Conservation (phyloP, 1,140 invertebrate genomes). For the Hypsibius dujardini region DNA sequence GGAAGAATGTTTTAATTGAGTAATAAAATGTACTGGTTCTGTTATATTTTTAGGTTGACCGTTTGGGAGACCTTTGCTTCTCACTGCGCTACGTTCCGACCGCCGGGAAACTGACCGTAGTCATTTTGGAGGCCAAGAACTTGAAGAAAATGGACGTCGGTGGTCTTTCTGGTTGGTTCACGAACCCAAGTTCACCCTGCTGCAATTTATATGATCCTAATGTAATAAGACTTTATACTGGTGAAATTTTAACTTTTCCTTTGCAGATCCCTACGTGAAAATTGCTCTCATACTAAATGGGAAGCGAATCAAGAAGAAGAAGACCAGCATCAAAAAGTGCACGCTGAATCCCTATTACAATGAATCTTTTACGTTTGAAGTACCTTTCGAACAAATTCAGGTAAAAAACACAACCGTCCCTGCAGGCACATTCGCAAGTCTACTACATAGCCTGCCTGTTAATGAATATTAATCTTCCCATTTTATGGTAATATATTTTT, state of each 20-base stretch:
- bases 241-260: slow-evolving; percentile 21
- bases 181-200: background rate
- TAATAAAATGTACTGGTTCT: no score
- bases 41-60: slow-evolving; percentile 51
- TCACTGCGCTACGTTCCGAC: slow-evolving; percentile 94
- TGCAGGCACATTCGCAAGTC: no score
- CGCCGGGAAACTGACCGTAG: slow-evolving; percentile 91
- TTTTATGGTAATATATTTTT: no score
- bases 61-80: slow-evolving; percentile 98
- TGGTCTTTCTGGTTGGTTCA: slow-evolving; percentile 68
- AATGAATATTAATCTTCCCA: no score
- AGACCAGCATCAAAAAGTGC: slow-evolving; percentile 99
- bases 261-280: slow-evolving; percentile 97
- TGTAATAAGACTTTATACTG: background rate
- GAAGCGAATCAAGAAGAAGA: slow-evolving; percentile 99
- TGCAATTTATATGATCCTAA: slow-evolving; percentile 23
- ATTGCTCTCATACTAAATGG: slow-evolving; percentile 98
- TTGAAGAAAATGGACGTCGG: slow-evolving; percentile 99
- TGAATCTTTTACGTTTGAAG: slow-evolving; percentile 99
- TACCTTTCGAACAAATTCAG: slow-evolving; percentile 99
- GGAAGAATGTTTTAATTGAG: no score
- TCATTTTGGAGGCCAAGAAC: slow-evolving; percentile 95
- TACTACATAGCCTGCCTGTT: no score
- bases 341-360: slow-evolving; percentile 99
- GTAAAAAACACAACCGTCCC: no score